Evolutionary conservation across 2,113 vertebrate genomes (phyloP).

Genomic region (Podarcis raffonei): DNA sequence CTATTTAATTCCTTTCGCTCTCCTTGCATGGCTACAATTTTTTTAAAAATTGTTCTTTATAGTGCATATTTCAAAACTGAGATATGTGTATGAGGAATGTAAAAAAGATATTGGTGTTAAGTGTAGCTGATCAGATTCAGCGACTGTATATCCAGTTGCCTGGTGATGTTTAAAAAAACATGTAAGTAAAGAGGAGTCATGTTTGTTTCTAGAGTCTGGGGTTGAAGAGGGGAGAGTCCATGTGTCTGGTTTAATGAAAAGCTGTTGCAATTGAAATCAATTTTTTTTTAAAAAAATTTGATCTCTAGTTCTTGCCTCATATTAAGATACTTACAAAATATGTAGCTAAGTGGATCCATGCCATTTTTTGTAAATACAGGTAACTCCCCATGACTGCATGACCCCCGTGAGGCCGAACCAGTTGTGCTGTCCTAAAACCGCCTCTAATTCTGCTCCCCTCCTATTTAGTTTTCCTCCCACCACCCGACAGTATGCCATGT

Average conservation of each 20-base stretch:
- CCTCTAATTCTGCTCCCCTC: too few species aligned
- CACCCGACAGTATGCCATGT: too few species aligned
- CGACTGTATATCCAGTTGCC: slow-evolving; percentile 20
- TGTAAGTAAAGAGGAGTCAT: slow-evolving; percentile 25
- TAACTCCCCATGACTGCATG: background rate
- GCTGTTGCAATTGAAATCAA: slow-evolving; percentile 10
- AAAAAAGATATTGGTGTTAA: background rate
- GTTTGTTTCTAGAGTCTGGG: slow-evolving; percentile 24
- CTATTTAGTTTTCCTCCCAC: background rate
- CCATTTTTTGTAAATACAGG: background rate
- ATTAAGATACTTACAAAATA: background rate
- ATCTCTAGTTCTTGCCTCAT: slow-evolving; percentile 35
- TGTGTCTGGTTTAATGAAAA: slow-evolving; percentile 23
- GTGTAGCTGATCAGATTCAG: background rate
- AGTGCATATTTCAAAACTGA: background rate
- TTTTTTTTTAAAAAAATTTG: background rate
- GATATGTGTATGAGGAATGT: slow-evolving; percentile 11
- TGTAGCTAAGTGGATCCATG: background rate
- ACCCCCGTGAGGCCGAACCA: too few species aligned
- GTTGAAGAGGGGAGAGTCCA: background rate
- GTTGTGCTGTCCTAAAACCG: background rate
- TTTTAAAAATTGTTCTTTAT: slow-evolving; percentile 44
- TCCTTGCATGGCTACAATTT: slow-evolving; percentile 11
- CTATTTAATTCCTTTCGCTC: slow-evolving; percentile 30
- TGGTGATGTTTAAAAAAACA: slow-evolving; percentile 14